Evolutionary conservation across 2,113 vertebrate species (phyloP).

Genomic region (Hydropotes inermis): DNA sequence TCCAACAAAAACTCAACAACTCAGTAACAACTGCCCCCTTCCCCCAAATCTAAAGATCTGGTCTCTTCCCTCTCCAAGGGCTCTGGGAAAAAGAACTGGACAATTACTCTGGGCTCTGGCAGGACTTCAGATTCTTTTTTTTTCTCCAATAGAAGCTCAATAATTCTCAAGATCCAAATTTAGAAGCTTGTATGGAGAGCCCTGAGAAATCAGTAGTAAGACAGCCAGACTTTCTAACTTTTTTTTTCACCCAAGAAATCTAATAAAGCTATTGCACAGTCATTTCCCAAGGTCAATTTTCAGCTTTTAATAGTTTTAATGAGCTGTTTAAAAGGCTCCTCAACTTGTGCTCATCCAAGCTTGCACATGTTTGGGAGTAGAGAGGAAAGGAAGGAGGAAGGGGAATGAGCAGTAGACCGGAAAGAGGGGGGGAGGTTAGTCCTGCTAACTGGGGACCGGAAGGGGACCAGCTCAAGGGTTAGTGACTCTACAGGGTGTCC

Average conservation of each 20-base stretch:
- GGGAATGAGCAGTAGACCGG: fast-evolving
- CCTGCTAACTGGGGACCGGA: not conserved
- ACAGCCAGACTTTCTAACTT: slow-evolving; percentile 57
- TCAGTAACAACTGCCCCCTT: not conserved
- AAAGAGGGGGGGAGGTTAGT: not conserved
- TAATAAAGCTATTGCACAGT: slow-evolving; percentile 55
- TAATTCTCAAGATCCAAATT: slow-evolving; percentile 71
- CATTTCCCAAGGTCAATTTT: slow-evolving; percentile 69
- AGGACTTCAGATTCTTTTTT: slow-evolving; percentile 46
- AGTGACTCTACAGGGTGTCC: not conserved
- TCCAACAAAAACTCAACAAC: not conserved
- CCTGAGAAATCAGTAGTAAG: slow-evolving; percentile 60
- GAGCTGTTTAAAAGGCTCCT: slow-evolving; percentile 58
- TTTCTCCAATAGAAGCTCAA: slow-evolving; percentile 35
- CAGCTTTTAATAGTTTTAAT: slow-evolving; percentile 73
- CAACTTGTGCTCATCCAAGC: slow-evolving; percentile 34
- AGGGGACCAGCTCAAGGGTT: not conserved
- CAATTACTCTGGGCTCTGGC: slow-evolving; percentile 50
- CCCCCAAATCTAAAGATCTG: not conserved
- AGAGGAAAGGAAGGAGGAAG: not conserved
- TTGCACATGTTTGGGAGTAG: not conserved
- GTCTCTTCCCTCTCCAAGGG: not conserved
- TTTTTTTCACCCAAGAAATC: not conserved
- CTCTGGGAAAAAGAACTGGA: slow-evolving; percentile 18
- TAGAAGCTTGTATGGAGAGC: slow-evolving; percentile 61